Percentiles rank a stretch among this genome's conserved stretches.
These are phyloP conservation scores for Neosalanx taihuensis DNA, from an alignment of 2,797 vertebrate species.

Conservation along the genomic window DNA sequence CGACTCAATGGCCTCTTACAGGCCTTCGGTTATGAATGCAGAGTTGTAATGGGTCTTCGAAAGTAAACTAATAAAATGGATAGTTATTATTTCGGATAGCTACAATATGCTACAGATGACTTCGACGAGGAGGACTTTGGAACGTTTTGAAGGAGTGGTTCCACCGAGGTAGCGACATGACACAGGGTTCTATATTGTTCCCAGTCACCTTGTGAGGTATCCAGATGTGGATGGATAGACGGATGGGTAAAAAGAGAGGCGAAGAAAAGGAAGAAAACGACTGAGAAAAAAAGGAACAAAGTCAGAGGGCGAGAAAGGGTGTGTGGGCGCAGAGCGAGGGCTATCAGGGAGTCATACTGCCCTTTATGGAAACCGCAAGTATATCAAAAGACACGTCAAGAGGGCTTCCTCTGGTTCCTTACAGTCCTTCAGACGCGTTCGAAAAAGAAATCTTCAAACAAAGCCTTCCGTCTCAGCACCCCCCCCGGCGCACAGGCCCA, in stretches of 20 bases:
- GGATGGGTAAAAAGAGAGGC: background rate
- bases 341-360: background rate
- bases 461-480: conserved; percentile 39
- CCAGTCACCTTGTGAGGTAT: background rate
- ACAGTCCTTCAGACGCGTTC: conserved; percentile 25
- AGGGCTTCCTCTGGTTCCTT: conserved; percentile 27
- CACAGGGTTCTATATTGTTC: no score
- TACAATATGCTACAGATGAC: background rate
- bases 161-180: background rate
- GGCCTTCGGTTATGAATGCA: conserved; percentile 48
- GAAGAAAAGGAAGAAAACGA: background rate
- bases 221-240: background rate
- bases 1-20: conserved; percentile 59
- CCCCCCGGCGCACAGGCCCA: conserved; percentile 45
- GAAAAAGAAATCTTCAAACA: conserved; percentile 47
- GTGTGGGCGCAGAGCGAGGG: background rate
- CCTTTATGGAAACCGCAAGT: conserved; percentile 19
- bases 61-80: conserved; percentile 12
- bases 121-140: background rate
- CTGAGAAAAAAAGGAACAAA: background rate
- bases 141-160: background rate
- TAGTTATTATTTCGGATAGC: no score
- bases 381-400: conserved; percentile 20
- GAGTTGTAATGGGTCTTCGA: conserved; percentile 41
- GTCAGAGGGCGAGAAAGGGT: background rate